Conservation (phyloP, 2,113 vertebrate species). For the Lichenostomus cassidix region DNA sequence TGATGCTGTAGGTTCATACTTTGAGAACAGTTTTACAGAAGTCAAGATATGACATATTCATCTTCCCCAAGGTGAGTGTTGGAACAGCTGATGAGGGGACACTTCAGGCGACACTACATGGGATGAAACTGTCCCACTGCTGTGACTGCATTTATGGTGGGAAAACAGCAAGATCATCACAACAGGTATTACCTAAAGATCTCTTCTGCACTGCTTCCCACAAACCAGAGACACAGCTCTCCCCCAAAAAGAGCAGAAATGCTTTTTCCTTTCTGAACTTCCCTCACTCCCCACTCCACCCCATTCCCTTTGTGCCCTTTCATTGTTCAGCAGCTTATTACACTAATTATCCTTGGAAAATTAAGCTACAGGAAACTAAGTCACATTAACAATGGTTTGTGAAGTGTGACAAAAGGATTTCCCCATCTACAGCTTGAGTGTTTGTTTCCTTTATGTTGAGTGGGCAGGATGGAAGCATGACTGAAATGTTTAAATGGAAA, state of each 20-base stretch:
- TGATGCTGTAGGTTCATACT: not conserved
- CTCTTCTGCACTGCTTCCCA: not conserved
- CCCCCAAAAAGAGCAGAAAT: not conserved
- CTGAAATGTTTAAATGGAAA: not conserved
- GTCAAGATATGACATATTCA: not conserved
- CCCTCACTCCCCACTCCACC: not conserved
- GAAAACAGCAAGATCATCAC: not conserved
- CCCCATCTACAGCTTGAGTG: not conserved
- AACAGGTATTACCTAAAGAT: not conserved
- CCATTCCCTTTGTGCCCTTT: not conserved
- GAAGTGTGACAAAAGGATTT: not conserved
- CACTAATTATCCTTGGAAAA: not conserved
- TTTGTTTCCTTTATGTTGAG: not conserved
- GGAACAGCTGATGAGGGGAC: not conserved
- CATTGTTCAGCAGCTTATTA: not conserved
- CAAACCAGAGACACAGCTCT: not conserved
- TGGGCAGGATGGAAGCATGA: not conserved
- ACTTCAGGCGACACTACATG: not conserved
- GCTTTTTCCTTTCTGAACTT: not conserved
- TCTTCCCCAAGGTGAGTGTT: not conserved
- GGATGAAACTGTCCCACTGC: not conserved
- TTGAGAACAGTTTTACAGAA: not conserved
- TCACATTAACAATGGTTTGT: not conserved
- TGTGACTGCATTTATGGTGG: not conserved
- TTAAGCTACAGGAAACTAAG: slow-evolving; percentile 3